Evolutionary conservation across 2,888 invertebrate species (phyloP), one percentile per base, ranked within the genome.

Genomic region (Petrolisthes manimaculis): DNA sequence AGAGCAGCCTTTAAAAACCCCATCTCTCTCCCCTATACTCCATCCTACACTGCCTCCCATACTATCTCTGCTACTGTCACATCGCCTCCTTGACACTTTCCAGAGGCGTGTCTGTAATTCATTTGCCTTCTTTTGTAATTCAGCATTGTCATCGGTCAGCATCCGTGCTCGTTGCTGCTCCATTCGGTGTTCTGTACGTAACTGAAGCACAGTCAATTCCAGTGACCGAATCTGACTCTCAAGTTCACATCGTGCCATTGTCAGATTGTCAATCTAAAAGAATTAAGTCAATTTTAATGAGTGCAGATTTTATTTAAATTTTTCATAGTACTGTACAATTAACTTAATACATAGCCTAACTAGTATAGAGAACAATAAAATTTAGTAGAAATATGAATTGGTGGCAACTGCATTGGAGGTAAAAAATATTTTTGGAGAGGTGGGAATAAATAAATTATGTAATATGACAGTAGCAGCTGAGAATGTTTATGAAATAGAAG

Each of bases 61-160:
- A 37, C 37, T 37, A 37, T 37, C 37, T 37, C 88, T 88, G 24
- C 24, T 81, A 54, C 53, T 80, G 18, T 84, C 37, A 18, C 61
- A 37, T 67, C 75, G 53, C 61, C 75, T 71, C 5, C 75, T 54
- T 37, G 67, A 74, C 14, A 14, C 6, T 18, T 61, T 79, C 88
- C 88, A 88, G 21, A 88, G 54, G 3, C 83, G 79, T 21, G 84
- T 84, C 74, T 88, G 88, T 14, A 88, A 81, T 75, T 75, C 82
- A 55, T 80, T 61, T 9, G 84, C 81, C 81, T 88, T 88, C 80
- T 88, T 84, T 21, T 81, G 74, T 12, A 74, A 51, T 53, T 61
- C 67, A 18, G 56, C 53, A 61, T 71, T 81, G 6, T 88, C 88
- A n/a, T 88, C 84, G 6, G 75, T 54, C 18, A 88, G 84, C 18